A percentile compares a stretch with the other conserved stretches of the same genome.
Conservation (phyloP, 2,113 vertebrate species). For the Orcinus orca region DNA sequence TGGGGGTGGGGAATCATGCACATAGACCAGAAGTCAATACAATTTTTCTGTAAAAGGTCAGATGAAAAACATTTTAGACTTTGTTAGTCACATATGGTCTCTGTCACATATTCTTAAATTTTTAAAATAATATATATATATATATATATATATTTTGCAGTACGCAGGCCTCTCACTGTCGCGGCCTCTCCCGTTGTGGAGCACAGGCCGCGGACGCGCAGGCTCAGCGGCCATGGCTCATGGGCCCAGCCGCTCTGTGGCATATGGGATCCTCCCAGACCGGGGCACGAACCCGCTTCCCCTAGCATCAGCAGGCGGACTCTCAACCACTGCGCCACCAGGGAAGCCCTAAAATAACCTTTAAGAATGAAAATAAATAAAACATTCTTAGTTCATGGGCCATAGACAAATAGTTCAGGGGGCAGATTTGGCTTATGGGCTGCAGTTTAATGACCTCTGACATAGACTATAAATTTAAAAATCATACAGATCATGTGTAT, state of each 20-base stretch:
- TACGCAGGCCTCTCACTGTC: too few relatives aligned
- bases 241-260: too few relatives aligned
- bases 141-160: too few relatives aligned
- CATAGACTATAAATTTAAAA: not conserved
- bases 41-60: not conserved
- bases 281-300: too few relatives aligned
- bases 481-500: not conserved
- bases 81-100: not conserved
- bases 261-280: too few relatives aligned
- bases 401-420: not conserved
- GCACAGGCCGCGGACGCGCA: too few relatives aligned
- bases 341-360: not conserved
- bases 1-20: not conserved
- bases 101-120: not conserved
- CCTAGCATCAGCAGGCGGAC: too few relatives aligned
- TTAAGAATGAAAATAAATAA: not conserved
- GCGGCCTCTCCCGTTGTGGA: fast-evolving
- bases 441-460: too few relatives aligned
- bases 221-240: too few relatives aligned
- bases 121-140: not conserved
- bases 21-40: not conserved
- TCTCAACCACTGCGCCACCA: too few relatives aligned
- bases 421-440: too few relatives aligned
- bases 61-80: not conserved
- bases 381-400: not conserved